phyloP scores from a whole-genome alignment of 37 sponge, comb jelly and placozoan genomes.

The Petrosia ficiformis region DNA sequence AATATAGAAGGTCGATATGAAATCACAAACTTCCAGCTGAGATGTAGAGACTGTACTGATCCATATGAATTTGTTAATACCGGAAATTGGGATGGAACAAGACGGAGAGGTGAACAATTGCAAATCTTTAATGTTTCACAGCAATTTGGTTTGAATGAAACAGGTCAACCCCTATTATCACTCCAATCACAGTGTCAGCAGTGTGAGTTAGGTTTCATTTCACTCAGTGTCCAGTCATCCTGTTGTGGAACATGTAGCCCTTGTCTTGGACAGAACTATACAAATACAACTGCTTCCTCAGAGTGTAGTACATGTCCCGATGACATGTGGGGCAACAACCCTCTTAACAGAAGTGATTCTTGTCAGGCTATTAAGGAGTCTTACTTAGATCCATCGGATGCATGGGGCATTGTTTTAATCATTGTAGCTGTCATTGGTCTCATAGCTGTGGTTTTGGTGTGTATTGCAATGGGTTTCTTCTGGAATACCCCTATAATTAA shows the following conservation, averaged over 20 bases:
- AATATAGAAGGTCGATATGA: slow-evolving; percentile 27
- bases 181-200: slow-evolving; percentile 6
- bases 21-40: slow-evolving; percentile 35
- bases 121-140: neutral
- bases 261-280: slow-evolving; percentile 39
- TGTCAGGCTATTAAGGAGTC: slow-evolving; percentile 32
- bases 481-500: slow-evolving; percentile 72
- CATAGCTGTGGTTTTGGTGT: slow-evolving; percentile 18
- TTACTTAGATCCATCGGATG: slow-evolving; percentile 14
- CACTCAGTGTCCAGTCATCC: slow-evolving; percentile 6
- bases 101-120: too few species aligned
- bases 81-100: slow-evolving; percentile 56
- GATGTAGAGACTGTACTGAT: neutral
- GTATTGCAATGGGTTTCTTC: slow-evolving; percentile 23
- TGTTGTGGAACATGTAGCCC: slow-evolving; percentile 63
- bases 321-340: slow-evolving; percentile 60
- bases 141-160: too few species aligned
- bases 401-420: slow-evolving; percentile 39
- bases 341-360: slow-evolving; percentile 32
- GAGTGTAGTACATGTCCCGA: slow-evolving; percentile 45
- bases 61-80: slow-evolving; percentile 2
- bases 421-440: slow-evolving; percentile 49
- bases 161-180: neutral
- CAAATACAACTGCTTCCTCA: neutral
- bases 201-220: neutral